Conservation (phyloP, 2,113 vertebrate species). For the Catharus fuscescens region DNA sequence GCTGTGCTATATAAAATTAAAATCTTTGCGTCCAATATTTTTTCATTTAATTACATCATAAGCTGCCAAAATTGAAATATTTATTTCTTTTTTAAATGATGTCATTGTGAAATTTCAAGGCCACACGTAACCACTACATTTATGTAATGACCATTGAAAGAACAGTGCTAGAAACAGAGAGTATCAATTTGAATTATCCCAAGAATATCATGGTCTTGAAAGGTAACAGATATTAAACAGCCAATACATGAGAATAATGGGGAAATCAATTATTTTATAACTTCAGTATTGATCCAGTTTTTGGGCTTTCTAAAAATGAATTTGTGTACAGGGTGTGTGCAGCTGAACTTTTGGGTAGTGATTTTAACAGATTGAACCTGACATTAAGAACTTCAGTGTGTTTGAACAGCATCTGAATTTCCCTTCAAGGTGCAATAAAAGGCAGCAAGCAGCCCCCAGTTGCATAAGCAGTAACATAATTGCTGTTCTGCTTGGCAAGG, state of each 20-base stretch:
- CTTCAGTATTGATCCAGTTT: neutral
- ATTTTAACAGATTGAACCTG: neutral
- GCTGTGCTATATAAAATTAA: neutral
- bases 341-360: neutral
- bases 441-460: neutral
- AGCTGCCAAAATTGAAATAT: constrained; percentile 11
- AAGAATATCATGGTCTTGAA: constrained; percentile 8
- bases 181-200: neutral
- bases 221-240: neutral
- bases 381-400: neutral
- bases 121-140: neutral
- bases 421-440: neutral
- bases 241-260: neutral
- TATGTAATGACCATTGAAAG: neutral
- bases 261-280: neutral
- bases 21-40: neutral
- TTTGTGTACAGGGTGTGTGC: neutral
- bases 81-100: neutral
- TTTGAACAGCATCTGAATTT: neutral
- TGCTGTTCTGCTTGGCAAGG: constrained; percentile 1
- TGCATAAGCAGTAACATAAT: neutral
- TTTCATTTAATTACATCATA: neutral
- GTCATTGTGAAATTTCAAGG: constrained; percentile 1
- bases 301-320: neutral
- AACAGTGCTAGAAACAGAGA: neutral